These are phyloP conservation scores for Enteromius argenteus DNA, from an alignment of 2,797 vertebrate genomes.

Conservation along the genomic window DNA sequence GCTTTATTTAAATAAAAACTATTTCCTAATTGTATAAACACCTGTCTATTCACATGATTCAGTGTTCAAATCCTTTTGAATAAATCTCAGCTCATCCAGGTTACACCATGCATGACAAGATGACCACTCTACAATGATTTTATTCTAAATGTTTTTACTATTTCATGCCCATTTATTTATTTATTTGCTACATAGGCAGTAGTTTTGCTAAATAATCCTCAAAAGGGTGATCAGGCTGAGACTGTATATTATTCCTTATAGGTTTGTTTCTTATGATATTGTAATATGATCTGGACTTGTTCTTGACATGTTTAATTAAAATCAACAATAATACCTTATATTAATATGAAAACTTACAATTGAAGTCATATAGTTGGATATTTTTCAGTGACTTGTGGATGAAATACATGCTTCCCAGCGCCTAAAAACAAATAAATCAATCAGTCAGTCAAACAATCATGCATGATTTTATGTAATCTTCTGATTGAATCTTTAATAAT, in stretches of 20 bases:
- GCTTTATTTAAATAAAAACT: not conserved
- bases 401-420: conserved; percentile 86
- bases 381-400: conserved; percentile 82
- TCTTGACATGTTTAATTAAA: not conserved
- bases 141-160: not conserved
- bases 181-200: not conserved
- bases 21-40: not conserved
- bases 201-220: not conserved
- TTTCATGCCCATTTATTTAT: not conserved
- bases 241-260: not conserved
- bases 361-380: conserved; percentile 84
- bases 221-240: not conserved
- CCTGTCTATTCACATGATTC: not conserved
- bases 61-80: not conserved
- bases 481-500: not conserved
- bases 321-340: not conserved
- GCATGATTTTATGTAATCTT: not conserved
- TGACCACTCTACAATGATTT: not conserved
- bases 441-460: conserved; percentile 51
- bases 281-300: not conserved
- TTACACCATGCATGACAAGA: not conserved
- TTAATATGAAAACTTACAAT: conserved; percentile 68
- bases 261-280: not conserved
- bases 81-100: not conserved
- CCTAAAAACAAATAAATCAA: conserved; percentile 71